Base-by-base conservation (phyloP, 2,113 vertebrate genomes). In the Haemorhous mexicanus region DNA sequence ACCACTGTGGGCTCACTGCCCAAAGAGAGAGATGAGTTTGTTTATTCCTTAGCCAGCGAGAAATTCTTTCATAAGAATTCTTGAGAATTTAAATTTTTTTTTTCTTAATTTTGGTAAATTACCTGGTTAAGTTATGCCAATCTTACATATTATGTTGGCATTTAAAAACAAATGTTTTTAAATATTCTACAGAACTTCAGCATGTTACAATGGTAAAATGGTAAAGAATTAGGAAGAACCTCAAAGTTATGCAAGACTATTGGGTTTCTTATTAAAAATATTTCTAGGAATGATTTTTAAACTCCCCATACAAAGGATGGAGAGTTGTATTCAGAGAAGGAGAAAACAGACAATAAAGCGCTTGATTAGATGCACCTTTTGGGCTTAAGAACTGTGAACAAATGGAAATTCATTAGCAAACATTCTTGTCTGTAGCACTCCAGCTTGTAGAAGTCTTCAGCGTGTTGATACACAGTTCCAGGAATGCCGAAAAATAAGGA, bases 41-140 rank as follows among this genome's bases (percentile, higher is more conserved):
- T 50, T 61, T 33, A 11, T 68, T 64, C 0, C 0, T 58, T 84
- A 61, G 16, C 18, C 56, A 47, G 19, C 0, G 0, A 30, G 50
- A 84, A 89, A 66, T 49, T 44, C 5, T 66, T 88, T 66, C 22
- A 28, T 26, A 44, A 7, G 32, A 47, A 37, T 33, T 76, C 32
- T 10, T 27, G 9, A 18, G 14, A 44, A 52, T 68, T 68, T 37
- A 11, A 3, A 3, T 30, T 41, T 41, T 37, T 44, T 23, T 4
- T 61, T 83, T 16, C 26, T 43, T 35, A 6, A 19, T 66, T 87
- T 74, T 23, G 22, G 46, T 53, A 13, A 81, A 49, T 7, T 20
- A 41, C 1, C 1, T 4, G 3, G 46, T 21, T 1, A 0, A 52
- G 44, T 84, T 56, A 37, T 47, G 37, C 32, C 24, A 0, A 39